A percentile compares a stretch with the other conserved stretches of the same genome.
phyloP scores from a whole-genome alignment of 2,113 vertebrate species.

The Entomyzon cyanotis region DNA sequence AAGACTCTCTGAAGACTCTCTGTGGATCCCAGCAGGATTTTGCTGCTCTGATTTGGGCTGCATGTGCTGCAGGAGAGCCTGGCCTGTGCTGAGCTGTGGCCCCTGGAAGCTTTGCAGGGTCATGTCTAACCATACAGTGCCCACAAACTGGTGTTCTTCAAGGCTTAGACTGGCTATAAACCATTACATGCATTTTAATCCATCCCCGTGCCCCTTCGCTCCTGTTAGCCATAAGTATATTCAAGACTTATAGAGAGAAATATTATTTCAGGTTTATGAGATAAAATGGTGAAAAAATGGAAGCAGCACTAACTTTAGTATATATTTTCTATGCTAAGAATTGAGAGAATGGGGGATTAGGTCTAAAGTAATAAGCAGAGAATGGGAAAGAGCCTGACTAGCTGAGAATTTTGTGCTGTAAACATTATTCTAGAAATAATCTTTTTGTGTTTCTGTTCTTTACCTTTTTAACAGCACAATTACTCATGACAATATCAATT shows the following conservation, averaged over 20 bases:
- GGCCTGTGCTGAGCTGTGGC: not conserved
- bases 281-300: not conserved
- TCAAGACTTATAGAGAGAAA: not conserved
- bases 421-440: not conserved
- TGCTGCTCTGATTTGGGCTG: not conserved
- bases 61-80: not conserved
- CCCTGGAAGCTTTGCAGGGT: not conserved
- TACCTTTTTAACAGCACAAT: conserved; percentile 20
- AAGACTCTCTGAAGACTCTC: not conserved
- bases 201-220: not conserved
- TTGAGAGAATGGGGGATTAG: not conserved
- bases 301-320: not conserved
- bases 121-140: not conserved
- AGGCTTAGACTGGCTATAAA: not conserved
- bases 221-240: not conserved
- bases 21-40: not conserved
- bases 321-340: not conserved
- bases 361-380: not conserved
- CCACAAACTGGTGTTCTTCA: not conserved
- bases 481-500: not conserved
- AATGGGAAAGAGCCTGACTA: not conserved
- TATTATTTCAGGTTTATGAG: not conserved
- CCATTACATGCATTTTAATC: not conserved
- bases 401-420: not conserved
- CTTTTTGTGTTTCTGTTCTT: conserved; percentile 6